Evolutionary conservation across 2,797 vertebrate genomes (phyloP).

Genomic region (Argyrosomus regius): DNA sequence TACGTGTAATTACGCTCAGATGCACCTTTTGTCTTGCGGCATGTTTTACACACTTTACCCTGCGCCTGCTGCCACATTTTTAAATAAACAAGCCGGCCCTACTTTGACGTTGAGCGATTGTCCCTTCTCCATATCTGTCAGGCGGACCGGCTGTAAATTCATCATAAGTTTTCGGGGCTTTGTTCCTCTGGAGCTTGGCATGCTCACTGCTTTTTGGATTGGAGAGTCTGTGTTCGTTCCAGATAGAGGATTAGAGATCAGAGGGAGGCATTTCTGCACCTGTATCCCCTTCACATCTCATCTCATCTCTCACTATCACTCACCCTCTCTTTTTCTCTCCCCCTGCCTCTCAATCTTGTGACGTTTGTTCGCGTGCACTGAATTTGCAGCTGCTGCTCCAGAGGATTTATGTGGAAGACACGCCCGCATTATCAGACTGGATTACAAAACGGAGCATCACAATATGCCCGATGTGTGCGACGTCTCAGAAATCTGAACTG

Average conservation of each 20-base stretch:
- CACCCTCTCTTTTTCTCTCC: not conserved
- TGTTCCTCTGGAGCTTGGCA: constrained; percentile 50
- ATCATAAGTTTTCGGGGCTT: constrained; percentile 46
- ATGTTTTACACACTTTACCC: constrained; percentile 14
- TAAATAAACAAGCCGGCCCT: not conserved
- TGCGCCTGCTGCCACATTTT: not conserved
- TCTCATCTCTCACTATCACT: constrained; percentile 45
- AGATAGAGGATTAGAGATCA: constrained; percentile 66
- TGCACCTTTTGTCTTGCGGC: constrained; percentile 16
- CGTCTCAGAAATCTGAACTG: too few species aligned
- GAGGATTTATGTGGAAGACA: constrained; percentile 21
- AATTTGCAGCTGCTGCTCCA: constrained; percentile 22
- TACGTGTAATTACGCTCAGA: constrained; percentile 1
- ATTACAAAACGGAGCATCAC: not conserved
- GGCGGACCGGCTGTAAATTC: constrained; percentile 39
- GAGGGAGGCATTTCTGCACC: constrained; percentile 67
- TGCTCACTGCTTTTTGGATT: constrained; percentile 47
- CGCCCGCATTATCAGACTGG: constrained; percentile 15
- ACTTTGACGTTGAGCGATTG: constrained; percentile 53
- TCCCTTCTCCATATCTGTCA: constrained; percentile 39
- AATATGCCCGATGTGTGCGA: too few species aligned
- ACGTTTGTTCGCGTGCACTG: constrained; percentile 40
- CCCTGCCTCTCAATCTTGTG: constrained; percentile 31
- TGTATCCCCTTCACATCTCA: constrained; percentile 73
- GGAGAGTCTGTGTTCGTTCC: constrained; percentile 61